Base-by-base conservation (phyloP, 2,888 invertebrate species). In the Anagyrus pseudococci region DNA sequence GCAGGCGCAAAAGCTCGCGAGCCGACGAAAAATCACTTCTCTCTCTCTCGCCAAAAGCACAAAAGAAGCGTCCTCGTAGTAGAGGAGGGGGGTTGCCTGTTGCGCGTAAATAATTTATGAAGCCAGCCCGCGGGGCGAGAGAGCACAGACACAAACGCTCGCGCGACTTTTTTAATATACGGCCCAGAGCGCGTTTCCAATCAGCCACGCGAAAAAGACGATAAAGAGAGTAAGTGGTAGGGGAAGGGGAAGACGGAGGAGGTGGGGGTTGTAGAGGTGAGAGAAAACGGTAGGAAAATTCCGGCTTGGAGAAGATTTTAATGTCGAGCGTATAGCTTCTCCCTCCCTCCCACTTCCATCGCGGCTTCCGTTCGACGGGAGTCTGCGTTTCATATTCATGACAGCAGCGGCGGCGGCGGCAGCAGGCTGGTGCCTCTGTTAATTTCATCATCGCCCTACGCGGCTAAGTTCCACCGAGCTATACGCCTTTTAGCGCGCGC, bases 311-410 rank as follows among this genome's bases (percentile, higher is more conserved):
- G 25, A 58, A 50, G 46, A 56, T 61, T 61, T 61, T 61, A 50
- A 61, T 56, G 49, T 17, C 8, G 20, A n/a, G 40, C 29, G 40
- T 29, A 19, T 20, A 19, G 7, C 19, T 7, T 8, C 19, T 2
- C n/a, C 26, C 23, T 43, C 26, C 4, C 10, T 26, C n/a, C 41
- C 33, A 54, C 29, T 20, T 23, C 48, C 57, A n/a, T n/a, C n/a
- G n/a, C n/a, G n/a, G n/a, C n/a, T n/a, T n/a, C n/a, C n/a, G n/a
- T n/a, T n/a, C n/a, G n/a, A n/a, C n/a, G n/a, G n/a, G n/a, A n/a
- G n/a, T n/a, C n/a, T n/a, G 52, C 58, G 67, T 71, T 72, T 72
- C 72, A 73, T 71, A 72, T 72, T 72, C 72, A 72, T 72, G 69
- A 61, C n/a, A n/a, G 68, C 67, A 64, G 68, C 67, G n/a, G n/a